Base-by-base conservation (phyloP, 2,113 vertebrate species). In the Cathartes aura region DNA sequence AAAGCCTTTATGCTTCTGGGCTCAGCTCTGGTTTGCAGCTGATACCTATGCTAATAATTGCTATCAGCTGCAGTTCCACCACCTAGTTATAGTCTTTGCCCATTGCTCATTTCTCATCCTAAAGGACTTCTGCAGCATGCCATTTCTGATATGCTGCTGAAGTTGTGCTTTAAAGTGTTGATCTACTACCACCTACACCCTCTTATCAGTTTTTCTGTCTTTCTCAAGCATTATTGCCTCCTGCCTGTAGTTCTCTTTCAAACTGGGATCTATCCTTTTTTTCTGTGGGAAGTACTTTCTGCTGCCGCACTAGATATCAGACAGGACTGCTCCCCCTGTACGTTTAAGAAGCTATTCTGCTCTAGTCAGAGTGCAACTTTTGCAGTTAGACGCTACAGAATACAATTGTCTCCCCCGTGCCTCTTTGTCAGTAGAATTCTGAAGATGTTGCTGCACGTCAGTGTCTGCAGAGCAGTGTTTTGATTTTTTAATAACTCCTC, bases 261-360 rank as follows among this genome's bases (percentile, higher is more conserved):
- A 86, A 86, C 11, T 30, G 12, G 19, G 24, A 9, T 67, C 17
- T 55, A 29, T 75, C 23, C n/a, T 72, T 87, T 78, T 78, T 38
- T 95, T 71, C 83, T 92, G 81, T 64, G 18, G 92, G 92, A 97
- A 96, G 73, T 45, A 62, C 75, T 90, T 97, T 91, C 85, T 95
- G 58, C 78, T 94, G 82, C 62, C 5, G 14, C 89, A 89, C 45
- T 83, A 96, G 75, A 87, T 89, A 96, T 74, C 94, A 97, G 94
- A 88, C 82, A 93, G 81, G 82, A 84, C 90, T 86, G 70, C 82
- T 93, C 19, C 73, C 70, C 86, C 85, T 82, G 78, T 85, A 82
- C 78, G 60, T 84, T 93, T 89, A 94, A 96, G 92, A 83, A 92
- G 36, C 21, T 94, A 38, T 89, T 94, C 94, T 94, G 70, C 45